These are phyloP conservation scores for Gibbula magus DNA, from an alignment of 2,888 invertebrate species.

Conservation along the genomic window DNA sequence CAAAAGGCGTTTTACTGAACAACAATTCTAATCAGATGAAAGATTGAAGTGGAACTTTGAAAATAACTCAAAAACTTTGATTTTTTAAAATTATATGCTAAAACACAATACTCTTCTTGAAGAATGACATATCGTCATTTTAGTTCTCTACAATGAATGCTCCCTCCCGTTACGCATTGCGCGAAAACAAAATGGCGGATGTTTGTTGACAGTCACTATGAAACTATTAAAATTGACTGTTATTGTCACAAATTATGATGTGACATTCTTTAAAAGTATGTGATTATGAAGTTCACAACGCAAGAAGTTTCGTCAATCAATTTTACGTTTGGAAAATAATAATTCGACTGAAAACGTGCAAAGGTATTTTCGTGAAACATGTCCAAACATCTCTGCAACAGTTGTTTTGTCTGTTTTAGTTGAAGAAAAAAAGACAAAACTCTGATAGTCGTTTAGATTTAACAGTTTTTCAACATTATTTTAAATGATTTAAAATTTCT, in stretches of 20 bases:
- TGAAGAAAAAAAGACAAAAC: no score
- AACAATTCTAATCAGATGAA: no score
- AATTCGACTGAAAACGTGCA: neutral
- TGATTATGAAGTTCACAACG: no score
- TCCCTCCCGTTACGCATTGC: constrained; percentile 15
- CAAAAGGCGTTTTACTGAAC: no score
- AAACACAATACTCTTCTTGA: no score
- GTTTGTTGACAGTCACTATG: constrained; percentile 45
- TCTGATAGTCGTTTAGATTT: no score
- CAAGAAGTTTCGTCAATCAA: neutral
- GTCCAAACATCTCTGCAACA: neutral
- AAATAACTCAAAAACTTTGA: no score
- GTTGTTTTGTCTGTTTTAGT: neutral
- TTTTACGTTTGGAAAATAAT: neutral
- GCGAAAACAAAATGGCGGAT: constrained; percentile 39
- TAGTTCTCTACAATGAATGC: neutral
- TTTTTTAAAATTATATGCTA: no score
- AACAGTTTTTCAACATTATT: no score
- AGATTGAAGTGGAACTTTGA: no score
- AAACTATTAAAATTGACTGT: neutral
- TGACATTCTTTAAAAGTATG: neutral
- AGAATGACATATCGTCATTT: neutral
- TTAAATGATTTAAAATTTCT: no score
- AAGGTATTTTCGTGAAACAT: neutral
- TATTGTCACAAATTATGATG: neutral